Conservation (phyloP, 1,140 invertebrate genomes). For the Propsilocerus akamusi region DNA sequence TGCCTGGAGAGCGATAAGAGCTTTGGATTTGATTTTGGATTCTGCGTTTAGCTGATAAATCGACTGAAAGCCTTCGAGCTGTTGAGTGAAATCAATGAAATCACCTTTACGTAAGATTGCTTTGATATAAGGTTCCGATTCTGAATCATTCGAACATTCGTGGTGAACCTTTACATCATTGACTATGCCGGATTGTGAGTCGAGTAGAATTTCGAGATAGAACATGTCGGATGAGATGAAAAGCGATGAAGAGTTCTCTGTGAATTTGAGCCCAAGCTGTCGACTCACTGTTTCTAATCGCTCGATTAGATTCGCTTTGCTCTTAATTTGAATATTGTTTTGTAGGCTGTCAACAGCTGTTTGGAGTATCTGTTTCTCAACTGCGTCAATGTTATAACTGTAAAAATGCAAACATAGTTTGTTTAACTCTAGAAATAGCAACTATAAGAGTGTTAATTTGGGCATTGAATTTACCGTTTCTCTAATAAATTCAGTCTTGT, state of each 20-base stretch:
- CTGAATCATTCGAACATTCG: constrained; percentile 11
- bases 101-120: neutral
- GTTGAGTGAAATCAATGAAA: constrained; percentile 71
- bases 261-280: constrained; percentile 46
- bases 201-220: constrained; percentile 78
- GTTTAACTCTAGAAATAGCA: neutral
- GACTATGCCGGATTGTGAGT: constrained; percentile 51
- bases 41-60: constrained; percentile 87
- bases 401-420: constrained; percentile 11
- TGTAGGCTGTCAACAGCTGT: constrained; percentile 83
- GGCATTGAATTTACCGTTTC: constrained; percentile 13
- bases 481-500: constrained; percentile 68
- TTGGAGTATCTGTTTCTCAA: constrained; percentile 68
- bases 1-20: constrained; percentile 55
- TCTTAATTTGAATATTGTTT: constrained; percentile 84
- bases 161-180: constrained; percentile 64
- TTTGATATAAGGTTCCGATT: constrained; percentile 8
- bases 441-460: neutral
- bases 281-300: constrained; percentile 75
- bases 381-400: constrained; percentile 75
- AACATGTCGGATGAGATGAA: constrained; percentile 96
- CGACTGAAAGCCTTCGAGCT: constrained; percentile 73
- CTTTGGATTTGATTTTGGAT: constrained; percentile 69
- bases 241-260: constrained; percentile 25
- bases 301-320: constrained; percentile 79